Base-by-base conservation (phyloP, 2,113 vertebrate species). In the Morphnarchus princeps region DNA sequence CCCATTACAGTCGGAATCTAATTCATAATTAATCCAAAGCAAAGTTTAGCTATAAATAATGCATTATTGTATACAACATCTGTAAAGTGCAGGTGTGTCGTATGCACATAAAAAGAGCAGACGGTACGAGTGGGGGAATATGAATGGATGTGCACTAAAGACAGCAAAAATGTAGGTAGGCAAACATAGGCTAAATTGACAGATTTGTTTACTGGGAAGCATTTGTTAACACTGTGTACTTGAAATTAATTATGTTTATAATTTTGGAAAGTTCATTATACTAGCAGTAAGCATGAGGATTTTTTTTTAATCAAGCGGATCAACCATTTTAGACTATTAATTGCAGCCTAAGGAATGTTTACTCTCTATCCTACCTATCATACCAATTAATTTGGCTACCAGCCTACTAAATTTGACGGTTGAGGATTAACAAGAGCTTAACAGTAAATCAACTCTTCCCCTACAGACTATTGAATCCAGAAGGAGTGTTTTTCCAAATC, bases 21-120 rank as follows among this genome's bases (percentile, higher is more conserved):
- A 96, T 94, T 90, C 91, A 88, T 96, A 95, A 96, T 96, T 94
- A 89, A 97, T 88, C 62, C 74, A 90, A 94, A 93, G 78, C 83
- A 82, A 95, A 95, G 50, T 86, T 97, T 94, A 74, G 70, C 63
- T 93, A 77, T 95, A 95, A 94, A 96, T 94, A 95, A 96, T 92
- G 59, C 79, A 93, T 86, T 94, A 66, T 95, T 90, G 76, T 76
- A 19, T 83, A 83, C 45, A 91, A 78, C 90, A 90, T 95, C 87
- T 91, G 78, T 94, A 86, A 94, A 90, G 19, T 55, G 74, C 91
- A 93, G 87, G 50, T 95, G 66, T 89, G 42, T 55, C 11, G 0
- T 45, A 55, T 4, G 54, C 50, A 62, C 71, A n/a, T n/a, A 82
- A 76, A 78, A 96, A 49, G 43, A 89, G 61, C 77, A 93, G 71